Evolutionary conservation across 1,140 invertebrate genomes (phyloP), one percentile per base, ranked within the genome.

Genomic region (Periplaneta americana): DNA sequence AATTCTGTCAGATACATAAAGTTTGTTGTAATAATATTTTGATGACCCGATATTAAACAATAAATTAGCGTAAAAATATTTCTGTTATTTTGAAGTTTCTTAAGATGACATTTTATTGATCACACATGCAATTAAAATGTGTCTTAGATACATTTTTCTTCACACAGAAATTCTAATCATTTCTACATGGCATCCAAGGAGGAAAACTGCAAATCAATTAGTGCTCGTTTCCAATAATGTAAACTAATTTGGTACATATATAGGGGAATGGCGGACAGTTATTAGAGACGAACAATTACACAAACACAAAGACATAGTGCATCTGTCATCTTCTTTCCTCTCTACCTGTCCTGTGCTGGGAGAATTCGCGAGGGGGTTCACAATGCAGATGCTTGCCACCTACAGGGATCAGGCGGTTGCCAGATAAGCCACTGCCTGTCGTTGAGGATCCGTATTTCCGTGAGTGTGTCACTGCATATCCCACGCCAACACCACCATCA

Each of bases 361-460:
- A 88, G 89, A 88, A 92, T 86, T 90, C 92, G 84, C 90, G 87
- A 81, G 93, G 93, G 57, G 93, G 93, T 84, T 93, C 92, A 86
- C 93, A 94, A 88, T 95, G 94, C 83, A 95, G 91, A 88, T 93
- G 91, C 86, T 92, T 93, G 90, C 93, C 93, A 87, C 94, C 94
- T 87, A 94, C 91, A 84, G 94, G 93, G 89, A 94, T 92, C 81
- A 92, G 89, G 87, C 93, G 91, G 90, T 95, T 95, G 84, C 94
- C 94, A 83, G 93, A 94, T 85, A 78, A 75, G 1, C 22, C 5
- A 75, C 32, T 33, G 75, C 32, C 13, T 33, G 75, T 18, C 10
- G 33, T 17, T n/a, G 75, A 4, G 9, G 33, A 10, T 33, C 32
- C 32, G 15, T n/a, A n/a, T 18, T 33, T 34, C 75, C 9, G 32